Evolutionary conservation across 2,797 vertebrate species (phyloP), one percentile per base, ranked within the genome.

Genomic region (Thalassophryne amazonica): DNA sequence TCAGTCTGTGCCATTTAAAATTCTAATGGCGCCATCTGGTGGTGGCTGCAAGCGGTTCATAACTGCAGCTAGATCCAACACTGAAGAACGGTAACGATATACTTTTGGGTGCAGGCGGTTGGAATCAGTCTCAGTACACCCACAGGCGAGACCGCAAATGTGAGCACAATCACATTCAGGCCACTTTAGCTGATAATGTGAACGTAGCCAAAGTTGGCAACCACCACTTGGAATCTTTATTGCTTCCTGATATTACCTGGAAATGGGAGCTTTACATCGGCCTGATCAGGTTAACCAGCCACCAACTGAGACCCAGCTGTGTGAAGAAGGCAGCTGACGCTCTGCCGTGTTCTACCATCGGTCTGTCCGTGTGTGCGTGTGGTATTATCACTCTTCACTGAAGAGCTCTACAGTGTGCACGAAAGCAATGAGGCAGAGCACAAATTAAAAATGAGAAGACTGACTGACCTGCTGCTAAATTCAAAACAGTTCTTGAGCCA

Each of bases 401-500:
- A 85, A 88, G 85, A 87, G 83, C 74, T 66, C 60, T 49, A 39
- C 79, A 76, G 67, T 71, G 76, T 85, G 72, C 75, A 84, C 68
- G 81, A 87, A 85, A 81, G 75, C 83, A 69, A 81, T 80, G 77
- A 80, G 51, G 76, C 38, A 73, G 69, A 72, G 69, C 69, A 82
- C 63, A 48, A 82, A 46, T 42, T 57, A 76, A 70, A 77, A 78
- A 74, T 75, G 60, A 83, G n/a, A 76, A 82, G 80, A 81, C 76
- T 65, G 56, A 81, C 61, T 67, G 49, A 80, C 76, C 70, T 77
- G 19, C 19, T 82, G 73, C 75, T 66, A 80, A 87, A 89, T 88
- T 79, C 61, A 88, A 88, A 92, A 92, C 90, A 91, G 89, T 91
- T 90, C 84, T 90, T 73, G 75, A 92, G 89, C 90, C 90, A 84